Conservation (phyloP, 2,888 invertebrate genomes). For the Rapana venosa region DNA sequence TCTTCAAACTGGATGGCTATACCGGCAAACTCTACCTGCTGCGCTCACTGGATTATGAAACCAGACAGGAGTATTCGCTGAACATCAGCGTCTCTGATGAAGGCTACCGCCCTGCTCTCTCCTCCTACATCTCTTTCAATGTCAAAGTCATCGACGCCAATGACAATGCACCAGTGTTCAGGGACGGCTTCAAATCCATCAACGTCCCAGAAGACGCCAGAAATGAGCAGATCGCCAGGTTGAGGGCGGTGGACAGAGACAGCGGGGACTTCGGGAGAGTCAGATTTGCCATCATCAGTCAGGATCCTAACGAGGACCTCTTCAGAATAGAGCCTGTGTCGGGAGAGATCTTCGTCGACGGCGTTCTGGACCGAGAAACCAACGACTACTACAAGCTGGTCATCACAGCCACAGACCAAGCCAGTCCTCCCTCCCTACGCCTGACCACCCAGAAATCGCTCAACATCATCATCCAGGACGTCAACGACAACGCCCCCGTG, state of each 20-base stretch:
- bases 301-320: conserved; percentile 91
- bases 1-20: conserved; percentile 83
- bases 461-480: conserved; percentile 90
- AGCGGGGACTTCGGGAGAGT: conserved; percentile 91
- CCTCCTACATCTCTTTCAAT: conserved; percentile 86
- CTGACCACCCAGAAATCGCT: conserved; percentile 93
- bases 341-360: conserved; percentile 91
- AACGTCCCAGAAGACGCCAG: conserved; percentile 90
- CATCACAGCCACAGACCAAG: conserved; percentile 93
- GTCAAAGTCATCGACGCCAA: conserved; percentile 94
- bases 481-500: conserved; percentile 93
- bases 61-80: conserved; percentile 88
- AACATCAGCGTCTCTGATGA: conserved; percentile 89
- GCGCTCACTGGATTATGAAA: conserved; percentile 94
- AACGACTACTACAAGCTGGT: conserved; percentile 92
- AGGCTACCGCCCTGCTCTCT: conserved; percentile 80
- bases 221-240: conserved; percentile 88
- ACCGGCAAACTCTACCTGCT: conserved; percentile 93
- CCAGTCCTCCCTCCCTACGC: conserved; percentile 85
- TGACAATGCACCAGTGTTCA: conserved; percentile 95
- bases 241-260: conserved; percentile 93
- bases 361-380: conserved; percentile 92
- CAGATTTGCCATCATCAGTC: conserved; percentile 88
- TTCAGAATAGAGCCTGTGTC: conserved; percentile 88
- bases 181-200: conserved; percentile 91